Evolutionary conservation across 2,888 invertebrate species (phyloP).

Genomic region (Adineta ricciae): DNA sequence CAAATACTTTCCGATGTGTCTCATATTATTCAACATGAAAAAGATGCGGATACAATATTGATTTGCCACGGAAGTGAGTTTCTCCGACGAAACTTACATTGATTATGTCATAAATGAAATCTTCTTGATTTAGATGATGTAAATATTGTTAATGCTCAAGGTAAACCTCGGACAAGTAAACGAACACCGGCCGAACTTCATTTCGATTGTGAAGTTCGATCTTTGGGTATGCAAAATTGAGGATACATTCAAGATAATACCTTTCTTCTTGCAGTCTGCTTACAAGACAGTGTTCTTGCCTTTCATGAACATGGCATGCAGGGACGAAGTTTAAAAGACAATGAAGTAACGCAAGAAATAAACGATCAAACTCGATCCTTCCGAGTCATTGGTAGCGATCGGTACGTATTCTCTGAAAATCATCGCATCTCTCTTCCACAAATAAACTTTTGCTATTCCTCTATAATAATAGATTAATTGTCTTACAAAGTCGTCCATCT

Average conservation of each 20-base stretch:
- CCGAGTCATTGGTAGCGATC: neutral
- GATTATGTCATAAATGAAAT: neutral
- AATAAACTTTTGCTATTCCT: too few relatives aligned
- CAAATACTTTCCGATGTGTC: neutral
- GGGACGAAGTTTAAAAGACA: slow-evolving; percentile 65
- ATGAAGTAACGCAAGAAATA: slow-evolving; percentile 26
- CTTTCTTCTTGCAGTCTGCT: slow-evolving; percentile 61
- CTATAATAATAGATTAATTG: neutral
- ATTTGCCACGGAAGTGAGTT: slow-evolving; percentile 17
- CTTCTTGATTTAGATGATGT: slow-evolving; percentile 53
- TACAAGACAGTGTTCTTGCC: slow-evolving; percentile 89
- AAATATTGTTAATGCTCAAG: slow-evolving; percentile 59
- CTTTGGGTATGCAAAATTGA: slow-evolving; percentile 63
- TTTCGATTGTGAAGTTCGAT: slow-evolving; percentile 88
- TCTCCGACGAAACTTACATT: too few relatives aligned
- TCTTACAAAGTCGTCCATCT: neutral
- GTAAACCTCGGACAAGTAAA: slow-evolving; percentile 66
- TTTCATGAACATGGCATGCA: slow-evolving; percentile 83
- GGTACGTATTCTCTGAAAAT: neutral
- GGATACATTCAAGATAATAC: neutral
- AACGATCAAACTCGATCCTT: neutral
- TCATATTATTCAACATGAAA: neutral
- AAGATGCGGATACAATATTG: slow-evolving; percentile 10
- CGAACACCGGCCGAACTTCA: slow-evolving; percentile 73
- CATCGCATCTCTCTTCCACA: too few relatives aligned